Conservation (phyloP, 2,797 vertebrate species). For the Dipus sagitta region DNA sequence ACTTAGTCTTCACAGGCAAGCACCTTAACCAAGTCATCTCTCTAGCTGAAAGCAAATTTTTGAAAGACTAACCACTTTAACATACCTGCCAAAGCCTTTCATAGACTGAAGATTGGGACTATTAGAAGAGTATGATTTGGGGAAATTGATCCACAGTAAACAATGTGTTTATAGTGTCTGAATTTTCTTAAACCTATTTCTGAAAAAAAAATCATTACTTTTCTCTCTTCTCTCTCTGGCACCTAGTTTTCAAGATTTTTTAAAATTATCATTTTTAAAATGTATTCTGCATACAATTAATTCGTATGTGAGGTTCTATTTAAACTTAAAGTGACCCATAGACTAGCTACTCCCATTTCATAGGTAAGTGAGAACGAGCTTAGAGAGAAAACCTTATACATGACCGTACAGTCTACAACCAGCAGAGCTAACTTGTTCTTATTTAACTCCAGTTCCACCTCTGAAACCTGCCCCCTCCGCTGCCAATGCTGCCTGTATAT, state of each 20-base stretch:
- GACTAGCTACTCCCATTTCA: background rate
- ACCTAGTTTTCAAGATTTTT: background rate
- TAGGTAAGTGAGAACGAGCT: background rate
- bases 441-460: background rate
- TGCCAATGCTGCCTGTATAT: background rate
- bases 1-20: too few relatives aligned
- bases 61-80: conserved; percentile 10
- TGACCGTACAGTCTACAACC: conserved; percentile 27
- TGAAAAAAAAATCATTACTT: conserved; percentile 12
- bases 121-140: background rate
- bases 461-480: conserved; percentile 13
- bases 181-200: conserved; percentile 12
- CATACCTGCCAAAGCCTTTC: background rate
- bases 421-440: conserved; percentile 29
- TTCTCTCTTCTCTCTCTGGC: background rate
- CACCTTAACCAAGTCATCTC: too few relatives aligned
- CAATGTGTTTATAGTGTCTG: background rate
- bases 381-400: conserved; percentile 2
- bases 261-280: conserved; percentile 4
- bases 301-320: background rate
- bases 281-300: background rate
- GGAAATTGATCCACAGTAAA: conserved; percentile 26
- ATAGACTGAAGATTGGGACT: conserved; percentile 5
- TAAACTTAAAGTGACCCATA: background rate
- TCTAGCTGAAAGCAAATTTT: background rate